A percentile compares a stretch with the other conserved stretches of the same genome.
phyloP scores from a whole-genome alignment of 2,113 vertebrate species.

The Odontesthes bonariensis region DNA sequence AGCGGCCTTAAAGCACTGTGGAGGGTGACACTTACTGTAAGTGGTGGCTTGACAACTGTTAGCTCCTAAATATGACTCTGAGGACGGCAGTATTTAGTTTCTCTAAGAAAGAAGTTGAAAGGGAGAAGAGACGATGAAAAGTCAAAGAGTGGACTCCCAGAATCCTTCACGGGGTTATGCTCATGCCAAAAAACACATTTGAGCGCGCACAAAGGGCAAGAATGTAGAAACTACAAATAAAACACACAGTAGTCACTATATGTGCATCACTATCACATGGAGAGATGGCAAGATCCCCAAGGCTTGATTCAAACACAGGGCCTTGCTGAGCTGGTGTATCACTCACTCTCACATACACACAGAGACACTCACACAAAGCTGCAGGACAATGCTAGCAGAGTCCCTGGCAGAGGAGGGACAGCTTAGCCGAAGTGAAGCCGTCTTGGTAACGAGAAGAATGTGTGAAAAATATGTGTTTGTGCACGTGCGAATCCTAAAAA shows the following conservation, averaged over 20 bases:
- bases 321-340: conserved; percentile 62
- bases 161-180: not conserved
- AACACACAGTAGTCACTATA: not conserved
- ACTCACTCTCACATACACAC: conserved; percentile 17
- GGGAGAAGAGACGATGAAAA: conserved; percentile 17
- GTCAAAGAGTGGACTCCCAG: conserved; percentile 7
- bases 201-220: not conserved
- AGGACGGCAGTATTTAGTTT: conserved; percentile 52
- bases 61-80: conserved; percentile 64
- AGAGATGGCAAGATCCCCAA: conserved; percentile 26
- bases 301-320: conserved; percentile 31
- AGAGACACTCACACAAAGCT: conserved; percentile 37
- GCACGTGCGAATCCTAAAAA: conserved; percentile 53
- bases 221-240: not conserved
- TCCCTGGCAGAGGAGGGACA: conserved; percentile 36
- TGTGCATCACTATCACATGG: conserved; percentile 10
- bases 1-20: conserved; percentile 24
- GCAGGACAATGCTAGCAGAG: conserved; percentile 68
- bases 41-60: conserved; percentile 47
- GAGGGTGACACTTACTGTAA: conserved; percentile 40
- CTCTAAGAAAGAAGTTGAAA: conserved; percentile 27
- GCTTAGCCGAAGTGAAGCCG: conserved; percentile 34
- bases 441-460: conserved; percentile 38
- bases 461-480: conserved; percentile 26
- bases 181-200: conserved; percentile 13